Conservation (phyloP, 2,797 vertebrate species). For the Chelon auratus region DNA sequence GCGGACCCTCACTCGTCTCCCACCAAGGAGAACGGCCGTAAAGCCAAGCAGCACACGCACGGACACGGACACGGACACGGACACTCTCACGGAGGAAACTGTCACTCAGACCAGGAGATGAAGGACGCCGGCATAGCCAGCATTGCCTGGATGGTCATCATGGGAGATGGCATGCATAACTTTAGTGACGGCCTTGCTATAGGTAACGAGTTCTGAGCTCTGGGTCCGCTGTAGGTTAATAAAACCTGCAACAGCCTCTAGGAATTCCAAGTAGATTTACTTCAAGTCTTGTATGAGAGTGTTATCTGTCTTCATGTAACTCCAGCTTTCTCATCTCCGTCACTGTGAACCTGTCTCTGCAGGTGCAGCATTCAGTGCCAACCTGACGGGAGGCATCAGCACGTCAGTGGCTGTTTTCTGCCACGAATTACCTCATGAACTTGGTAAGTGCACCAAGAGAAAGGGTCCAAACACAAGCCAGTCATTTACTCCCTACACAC, state of each 20-base stretch:
- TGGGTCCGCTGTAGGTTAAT: neutral
- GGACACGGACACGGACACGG: constrained; percentile 91
- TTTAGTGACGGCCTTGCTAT: constrained; percentile 98
- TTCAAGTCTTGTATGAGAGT: neutral
- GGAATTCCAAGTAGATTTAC: no score
- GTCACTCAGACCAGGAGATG: constrained; percentile 97
- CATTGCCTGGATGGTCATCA: constrained; percentile 99
- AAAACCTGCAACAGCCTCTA: neutral
- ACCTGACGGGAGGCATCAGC: constrained; percentile 96
- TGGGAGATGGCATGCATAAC: constrained; percentile 99
- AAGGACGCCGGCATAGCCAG: constrained; percentile 96
- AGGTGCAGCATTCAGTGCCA: constrained; percentile 98
- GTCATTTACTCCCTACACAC: constrained; percentile 1
- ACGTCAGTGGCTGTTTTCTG: constrained; percentile 99
- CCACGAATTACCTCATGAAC: constrained; percentile 97
- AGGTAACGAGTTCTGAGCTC: constrained; percentile 79
- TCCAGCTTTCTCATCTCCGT: neutral
- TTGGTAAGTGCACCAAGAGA: constrained; percentile 85
- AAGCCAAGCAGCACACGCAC: constrained; percentile 84
- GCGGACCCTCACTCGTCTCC: constrained; percentile 26
- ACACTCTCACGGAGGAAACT: constrained; percentile 95
- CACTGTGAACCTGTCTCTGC: constrained; percentile 21
- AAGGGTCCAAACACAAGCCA: constrained; percentile 10
- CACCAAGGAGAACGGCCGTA: constrained; percentile 63
- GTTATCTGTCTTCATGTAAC: neutral